These are phyloP conservation scores for Drosophila ustulata DNA, from an alignment of 2,888 invertebrate species.

Conservation along the genomic window DNA sequence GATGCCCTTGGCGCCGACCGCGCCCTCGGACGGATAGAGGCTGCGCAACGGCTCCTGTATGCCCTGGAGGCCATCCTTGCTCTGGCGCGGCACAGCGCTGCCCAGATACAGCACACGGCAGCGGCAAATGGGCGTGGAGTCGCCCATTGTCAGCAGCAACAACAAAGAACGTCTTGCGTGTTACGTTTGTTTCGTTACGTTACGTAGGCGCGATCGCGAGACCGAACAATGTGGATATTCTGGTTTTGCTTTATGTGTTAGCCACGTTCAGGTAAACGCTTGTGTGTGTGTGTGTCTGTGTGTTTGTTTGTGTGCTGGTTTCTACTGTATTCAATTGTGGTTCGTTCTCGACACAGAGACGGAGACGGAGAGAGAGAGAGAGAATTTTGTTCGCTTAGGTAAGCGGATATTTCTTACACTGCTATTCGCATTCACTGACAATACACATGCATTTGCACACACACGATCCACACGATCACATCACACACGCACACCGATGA, in stretches of 20 bases:
- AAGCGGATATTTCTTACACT: conserved; percentile 74
- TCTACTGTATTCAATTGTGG: conserved; percentile 52
- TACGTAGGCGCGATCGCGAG: conserved; percentile 54
- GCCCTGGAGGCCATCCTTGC: conserved; percentile 98
- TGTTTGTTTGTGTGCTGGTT: conserved; percentile 41
- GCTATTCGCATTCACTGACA: conserved; percentile 60
- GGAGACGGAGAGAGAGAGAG: conserved; percentile 58
- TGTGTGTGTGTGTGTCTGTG: conserved; percentile 28
- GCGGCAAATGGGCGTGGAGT: conserved; percentile 97
- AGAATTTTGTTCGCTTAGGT: conserved; percentile 76
- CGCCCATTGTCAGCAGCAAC: conserved; percentile 85
- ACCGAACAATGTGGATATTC: conserved; percentile 82
- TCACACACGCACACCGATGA: conserved; percentile 39
- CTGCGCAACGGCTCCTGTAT: conserved; percentile 98
- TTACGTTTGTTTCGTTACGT: conserved; percentile 28
- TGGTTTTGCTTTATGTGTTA: conserved; percentile 79
- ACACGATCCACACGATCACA: conserved; percentile 21
- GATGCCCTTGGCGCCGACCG: conserved; percentile 94
- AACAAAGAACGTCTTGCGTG: conserved; percentile 48
- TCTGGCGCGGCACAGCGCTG: conserved; percentile 97
- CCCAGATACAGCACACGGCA: conserved; percentile 98
- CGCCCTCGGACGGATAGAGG: conserved; percentile 97
- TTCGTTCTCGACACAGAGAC: conserved; percentile 35
- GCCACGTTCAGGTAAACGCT: conserved; percentile 45
- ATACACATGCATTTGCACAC: conserved; percentile 41